These are phyloP conservation scores for Tethya wilhelma DNA, from an alignment of 37 sponge, comb jelly and placozoan genomes.

Conservation along the genomic window DNA sequence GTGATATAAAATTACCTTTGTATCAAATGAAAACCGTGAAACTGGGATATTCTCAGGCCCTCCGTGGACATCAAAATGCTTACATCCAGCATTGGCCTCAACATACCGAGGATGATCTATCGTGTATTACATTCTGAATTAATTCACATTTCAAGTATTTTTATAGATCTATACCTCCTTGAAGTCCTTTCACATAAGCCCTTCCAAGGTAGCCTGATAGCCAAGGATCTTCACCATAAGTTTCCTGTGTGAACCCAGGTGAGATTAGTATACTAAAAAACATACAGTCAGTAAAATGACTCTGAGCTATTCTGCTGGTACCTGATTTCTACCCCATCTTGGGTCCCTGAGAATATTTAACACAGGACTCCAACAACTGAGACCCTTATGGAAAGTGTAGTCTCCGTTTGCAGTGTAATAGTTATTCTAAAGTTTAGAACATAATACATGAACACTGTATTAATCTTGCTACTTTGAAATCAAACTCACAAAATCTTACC, in stretches of 20 bases:
- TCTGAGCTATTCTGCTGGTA: background rate
- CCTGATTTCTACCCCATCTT: constrained; percentile 73
- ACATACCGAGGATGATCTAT: constrained; percentile 54
- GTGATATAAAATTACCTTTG: background rate
- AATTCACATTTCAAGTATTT: background rate
- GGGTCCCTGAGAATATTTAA: constrained; percentile 70
- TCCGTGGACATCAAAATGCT: too few species aligned
- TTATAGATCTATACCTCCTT: constrained; percentile 42
- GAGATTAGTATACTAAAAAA: background rate
- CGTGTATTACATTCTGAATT: background rate
- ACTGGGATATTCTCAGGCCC: background rate
- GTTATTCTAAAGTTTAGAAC: constrained; percentile 55
- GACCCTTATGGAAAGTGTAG: constrained; percentile 67
- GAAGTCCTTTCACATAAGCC: constrained; percentile 66
- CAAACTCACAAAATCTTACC: too few species aligned
- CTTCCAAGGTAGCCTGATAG: constrained; percentile 34
- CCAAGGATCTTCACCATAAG: too few species aligned
- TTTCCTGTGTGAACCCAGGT: background rate
- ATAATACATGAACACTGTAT: too few species aligned
- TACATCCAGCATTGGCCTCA: too few species aligned
- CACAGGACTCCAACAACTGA: too few species aligned
- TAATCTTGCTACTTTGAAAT: too few species aligned
- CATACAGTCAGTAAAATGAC: too few species aligned
- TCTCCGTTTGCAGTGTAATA: constrained; percentile 22
- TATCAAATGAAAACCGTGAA: background rate